Evolutionary conservation across 2,797 vertebrate genomes (phyloP).

Genomic region (Gobio occitaniae): DNA sequence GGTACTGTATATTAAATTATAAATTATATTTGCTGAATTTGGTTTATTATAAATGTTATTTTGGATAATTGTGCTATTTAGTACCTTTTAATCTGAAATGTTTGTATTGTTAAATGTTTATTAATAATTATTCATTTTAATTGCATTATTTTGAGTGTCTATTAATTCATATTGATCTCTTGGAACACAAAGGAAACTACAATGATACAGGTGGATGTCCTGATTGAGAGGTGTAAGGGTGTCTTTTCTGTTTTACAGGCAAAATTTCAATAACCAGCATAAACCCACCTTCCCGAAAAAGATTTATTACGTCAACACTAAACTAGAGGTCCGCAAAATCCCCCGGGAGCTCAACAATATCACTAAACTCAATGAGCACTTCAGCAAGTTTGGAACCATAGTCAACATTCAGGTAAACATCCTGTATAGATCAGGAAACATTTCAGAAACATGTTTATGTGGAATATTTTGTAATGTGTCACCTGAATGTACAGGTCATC

Average conservation of each 20-base stretch:
- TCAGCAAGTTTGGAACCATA: constrained; percentile 98
- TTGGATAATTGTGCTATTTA: background rate
- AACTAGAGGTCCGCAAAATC: constrained; percentile 95
- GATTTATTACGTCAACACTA: constrained; percentile 93
- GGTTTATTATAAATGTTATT: background rate
- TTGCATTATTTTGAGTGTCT: background rate
- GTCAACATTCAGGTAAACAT: constrained; percentile 94
- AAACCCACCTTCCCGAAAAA: constrained; percentile 90
- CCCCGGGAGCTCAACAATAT: constrained; percentile 96
- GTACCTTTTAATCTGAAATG: background rate
- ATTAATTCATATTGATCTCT: background rate
- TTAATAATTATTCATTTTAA: background rate
- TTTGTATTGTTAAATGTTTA: background rate
- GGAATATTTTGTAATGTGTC: too few species aligned
- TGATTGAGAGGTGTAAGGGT: background rate
- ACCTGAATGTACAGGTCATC: too few species aligned
- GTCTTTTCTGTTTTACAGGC: constrained; percentile 71
- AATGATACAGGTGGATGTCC: background rate
- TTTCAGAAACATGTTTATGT: too few species aligned
- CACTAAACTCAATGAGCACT: constrained; percentile 96
- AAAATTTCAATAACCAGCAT: constrained; percentile 89
- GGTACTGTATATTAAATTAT: too few species aligned
- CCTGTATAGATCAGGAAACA: background rate
- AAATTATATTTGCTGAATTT: background rate
- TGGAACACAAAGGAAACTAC: background rate